These are phyloP conservation scores for Pantherophis guttatus DNA, from an alignment of 2,113 vertebrate genomes.

Conservation along the genomic window DNA sequence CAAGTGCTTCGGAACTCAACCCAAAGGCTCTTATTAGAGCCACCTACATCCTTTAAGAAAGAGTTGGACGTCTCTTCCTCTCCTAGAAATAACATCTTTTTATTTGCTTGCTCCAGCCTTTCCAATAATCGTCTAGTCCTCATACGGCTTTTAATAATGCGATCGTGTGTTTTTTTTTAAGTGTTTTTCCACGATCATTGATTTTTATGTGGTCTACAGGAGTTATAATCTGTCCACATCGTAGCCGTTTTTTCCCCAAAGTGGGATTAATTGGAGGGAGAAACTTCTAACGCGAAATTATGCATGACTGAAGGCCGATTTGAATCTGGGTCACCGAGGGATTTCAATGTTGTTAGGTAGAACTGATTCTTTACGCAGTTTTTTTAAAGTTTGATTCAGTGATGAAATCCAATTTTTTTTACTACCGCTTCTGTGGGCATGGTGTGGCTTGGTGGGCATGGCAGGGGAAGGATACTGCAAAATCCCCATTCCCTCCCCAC, in stretches of 20 bases:
- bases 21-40: constrained; percentile 23
- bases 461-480: too few relatives aligned
- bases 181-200: background rate
- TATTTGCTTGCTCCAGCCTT: background rate
- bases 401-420: too few relatives aligned
- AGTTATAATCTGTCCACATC: background rate
- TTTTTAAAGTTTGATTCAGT: background rate
- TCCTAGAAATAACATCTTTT: background rate
- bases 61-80: background rate
- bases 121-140: background rate
- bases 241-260: background rate
- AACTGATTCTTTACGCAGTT: background rate
- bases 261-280: background rate
- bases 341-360: background rate
- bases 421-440: background rate
- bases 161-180: background rate
- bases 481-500: too few relatives aligned
- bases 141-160: background rate
- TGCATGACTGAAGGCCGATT: background rate
- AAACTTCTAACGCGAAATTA: background rate
- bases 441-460: too few relatives aligned
- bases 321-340: background rate
- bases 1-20: background rate
- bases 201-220: background rate
- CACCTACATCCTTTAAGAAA: background rate